Base-by-base conservation (phyloP, 2,888 invertebrate species). In the Steromphala cineraria region DNA sequence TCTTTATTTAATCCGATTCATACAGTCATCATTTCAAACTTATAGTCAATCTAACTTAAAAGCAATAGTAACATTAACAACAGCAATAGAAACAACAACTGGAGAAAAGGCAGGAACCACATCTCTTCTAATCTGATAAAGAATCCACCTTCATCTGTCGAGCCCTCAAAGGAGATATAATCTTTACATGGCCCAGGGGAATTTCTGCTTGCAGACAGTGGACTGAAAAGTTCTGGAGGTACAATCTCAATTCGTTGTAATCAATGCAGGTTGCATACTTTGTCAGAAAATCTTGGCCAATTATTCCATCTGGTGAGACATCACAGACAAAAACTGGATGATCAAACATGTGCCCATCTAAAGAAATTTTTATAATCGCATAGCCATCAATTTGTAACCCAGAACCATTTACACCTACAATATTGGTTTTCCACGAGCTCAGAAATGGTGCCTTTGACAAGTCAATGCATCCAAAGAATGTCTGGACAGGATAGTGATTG, bases 401-500 rank as follows among this genome's bases (percentile, higher is more conserved):
- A 13, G 21, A 71, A n/a, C 77, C 28, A 28, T n/a, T n/a, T 3
- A 28, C 19, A 2, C 15, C 19, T 31, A 77, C 55, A 55, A 56
- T 10, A 31, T 77, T 21, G 28, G 24, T 13, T 77, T 55, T 77
- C 77, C 77, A 53, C 17, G 36, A 10, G 10, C 36, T 71, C 24
- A 4, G 8, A 36, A 4, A 36, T 36, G 36, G 36, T 36, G 36
- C 36, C 36, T 7, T 36, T 36, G 36, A 36, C 7, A 10, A n/a
- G 8, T 55, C 10, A 15, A 82, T 71, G 7, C 46, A 55, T 15
- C 78, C 24, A 78, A 40, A 82, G 31, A 78, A 28, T 19, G n/a
- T 15, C n/a, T 36, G 15, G 80, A 71, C 52, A 82, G 21, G 15
- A 82, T 28, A 24, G 82, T 80, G 24, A 67, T 55, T 7, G 77